Conservation (phyloP, 2,797 vertebrate genomes). For the Tachyglossus aculeatus region DNA sequence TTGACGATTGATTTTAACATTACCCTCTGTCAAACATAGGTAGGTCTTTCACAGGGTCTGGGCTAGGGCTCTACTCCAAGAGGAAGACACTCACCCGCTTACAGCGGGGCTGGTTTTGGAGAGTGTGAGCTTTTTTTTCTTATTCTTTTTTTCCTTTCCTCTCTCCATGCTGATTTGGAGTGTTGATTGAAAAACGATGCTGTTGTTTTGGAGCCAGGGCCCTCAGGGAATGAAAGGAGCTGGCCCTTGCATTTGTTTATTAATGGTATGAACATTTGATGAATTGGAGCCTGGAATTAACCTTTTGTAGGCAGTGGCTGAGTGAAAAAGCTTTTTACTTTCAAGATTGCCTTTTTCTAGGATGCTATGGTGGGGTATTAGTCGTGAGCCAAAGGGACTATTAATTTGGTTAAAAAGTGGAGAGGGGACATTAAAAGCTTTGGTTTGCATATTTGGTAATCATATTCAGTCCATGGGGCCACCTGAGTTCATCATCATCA, state of each 20-base stretch:
- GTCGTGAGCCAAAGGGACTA: constrained; percentile 15
- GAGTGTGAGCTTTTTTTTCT: constrained; percentile 8
- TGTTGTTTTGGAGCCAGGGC: constrained; percentile 45
- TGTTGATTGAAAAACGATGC: constrained; percentile 52
- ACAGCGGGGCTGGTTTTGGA: not conserved
- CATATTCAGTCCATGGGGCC: not conserved
- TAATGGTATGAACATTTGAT: constrained; percentile 43
- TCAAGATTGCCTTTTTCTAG: constrained; percentile 8
- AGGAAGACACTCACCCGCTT: not conserved
- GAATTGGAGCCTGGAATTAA: constrained; percentile 48
- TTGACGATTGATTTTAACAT: too few relatives aligned
- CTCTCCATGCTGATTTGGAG: constrained; percentile 23
- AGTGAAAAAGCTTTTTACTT: constrained; percentile 30
- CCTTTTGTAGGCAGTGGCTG: constrained; percentile 17
- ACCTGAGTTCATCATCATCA: too few relatives aligned
- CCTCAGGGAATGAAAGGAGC: constrained; percentile 21
- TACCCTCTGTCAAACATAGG: too few relatives aligned
- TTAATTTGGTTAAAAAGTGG: constrained; percentile 37
- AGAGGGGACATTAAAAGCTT: constrained; percentile 12
- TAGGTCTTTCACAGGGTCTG: not conserved
- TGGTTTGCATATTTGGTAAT: not conserved
- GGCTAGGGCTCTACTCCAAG: not conserved
- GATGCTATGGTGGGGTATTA: not conserved
- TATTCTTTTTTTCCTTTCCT: constrained; percentile 5
- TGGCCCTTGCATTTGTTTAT: constrained; percentile 43